phyloP scores from a whole-genome alignment of 2,113 vertebrate species.

The Odontesthes bonariensis region DNA sequence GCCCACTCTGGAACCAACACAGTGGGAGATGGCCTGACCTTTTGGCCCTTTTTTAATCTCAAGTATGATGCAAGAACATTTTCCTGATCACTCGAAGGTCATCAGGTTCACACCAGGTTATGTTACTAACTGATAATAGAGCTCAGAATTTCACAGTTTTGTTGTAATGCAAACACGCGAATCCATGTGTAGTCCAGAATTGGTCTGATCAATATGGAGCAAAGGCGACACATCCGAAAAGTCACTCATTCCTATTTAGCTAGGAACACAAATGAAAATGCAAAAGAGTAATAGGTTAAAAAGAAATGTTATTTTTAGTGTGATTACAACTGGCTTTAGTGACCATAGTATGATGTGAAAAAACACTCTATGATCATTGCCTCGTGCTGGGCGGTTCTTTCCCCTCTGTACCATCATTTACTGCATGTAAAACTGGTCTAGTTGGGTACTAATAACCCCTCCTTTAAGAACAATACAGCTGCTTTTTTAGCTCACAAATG shows the following conservation, averaged over 20 bases:
- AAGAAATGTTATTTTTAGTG: background rate
- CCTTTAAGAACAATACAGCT: background rate
- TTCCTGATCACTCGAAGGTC: conserved; percentile 24
- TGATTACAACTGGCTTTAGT: background rate
- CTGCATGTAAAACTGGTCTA: background rate
- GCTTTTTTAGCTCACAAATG: background rate
- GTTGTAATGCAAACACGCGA: background rate
- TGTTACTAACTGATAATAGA: background rate
- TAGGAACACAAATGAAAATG: background rate
- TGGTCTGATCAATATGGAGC: too few relatives aligned
- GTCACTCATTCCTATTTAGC: background rate
- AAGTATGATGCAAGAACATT: conserved; percentile 47
- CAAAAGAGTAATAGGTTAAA: background rate
- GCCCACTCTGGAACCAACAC: background rate
- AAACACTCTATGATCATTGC: background rate
- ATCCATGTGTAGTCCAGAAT: too few relatives aligned
- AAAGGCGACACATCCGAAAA: too few relatives aligned
- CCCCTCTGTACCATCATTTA: background rate
- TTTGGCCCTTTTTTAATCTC: conserved; percentile 21
- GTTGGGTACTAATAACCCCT: background rate
- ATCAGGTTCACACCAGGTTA: conserved; percentile 8
- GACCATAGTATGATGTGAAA: background rate
- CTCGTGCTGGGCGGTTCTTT: background rate
- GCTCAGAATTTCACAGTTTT: background rate
- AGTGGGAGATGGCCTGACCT: conserved; percentile 7